Base-by-base conservation (phyloP, 2,113 vertebrate genomes). In the Sturnus vulgaris region DNA sequence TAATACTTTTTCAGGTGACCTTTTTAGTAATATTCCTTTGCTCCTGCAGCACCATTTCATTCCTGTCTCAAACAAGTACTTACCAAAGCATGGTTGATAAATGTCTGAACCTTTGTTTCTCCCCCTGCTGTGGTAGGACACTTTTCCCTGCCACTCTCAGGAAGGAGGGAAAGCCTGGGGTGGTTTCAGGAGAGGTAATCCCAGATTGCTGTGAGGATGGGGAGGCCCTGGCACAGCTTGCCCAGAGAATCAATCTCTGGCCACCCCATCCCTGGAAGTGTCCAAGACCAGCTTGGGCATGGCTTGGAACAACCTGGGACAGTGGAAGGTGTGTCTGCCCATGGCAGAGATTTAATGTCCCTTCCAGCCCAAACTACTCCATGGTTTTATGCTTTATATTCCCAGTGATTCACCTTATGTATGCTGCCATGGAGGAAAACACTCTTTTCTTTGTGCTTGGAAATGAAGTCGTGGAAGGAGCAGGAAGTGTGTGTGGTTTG, bases 31-130 rank as follows among this genome's bases (percentile, higher is more conserved):
- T 68, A 33, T 79, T 75, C n/a, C 25, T 78, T 70, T 76, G 65
- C 53, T 68, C 71, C 44, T 42, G 15, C 37, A 44, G 42, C 6
- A 1, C 12, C 1, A 0, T 27, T 50, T 47, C 50, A 10, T 0
- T 22, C 1, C 0, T 18, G n/a, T 66, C 4, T 56, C 75, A 57
- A 76, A n/a, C 33, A 21, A 42, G 2, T 0, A 0, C 47, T 76
- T 66, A 3, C 50, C 44, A 68, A 47, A 7, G 22, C 7, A 0
- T 21, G 14, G 22, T 1, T 57, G 35, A 8, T 31, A 27, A 56
- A 40, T 56, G 17, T 18, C n/a, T 53, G 73, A 5, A 1, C 15
- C 21, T 37, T 37, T 64, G 19, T 31, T 71, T 64, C 37, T 37
- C 37, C 28, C 57, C 31, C 31, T 71, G 33, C 24, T 0, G 0